Conservation (phyloP, 2,113 vertebrate species). For the Vulpes vulpes region DNA sequence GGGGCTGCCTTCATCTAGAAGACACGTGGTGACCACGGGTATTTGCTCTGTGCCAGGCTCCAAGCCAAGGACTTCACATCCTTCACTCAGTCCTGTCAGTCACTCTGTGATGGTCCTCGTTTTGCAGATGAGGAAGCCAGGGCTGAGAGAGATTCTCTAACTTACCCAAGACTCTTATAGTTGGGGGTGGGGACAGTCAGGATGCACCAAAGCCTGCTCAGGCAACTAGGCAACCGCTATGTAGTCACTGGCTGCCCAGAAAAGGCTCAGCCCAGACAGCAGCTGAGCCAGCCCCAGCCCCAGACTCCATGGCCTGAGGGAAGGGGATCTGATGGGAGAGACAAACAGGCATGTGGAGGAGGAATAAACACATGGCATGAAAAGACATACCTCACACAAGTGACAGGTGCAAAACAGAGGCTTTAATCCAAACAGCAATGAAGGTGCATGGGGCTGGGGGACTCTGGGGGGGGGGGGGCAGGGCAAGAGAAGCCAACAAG, state of each 20-base stretch:
- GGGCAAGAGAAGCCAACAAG: background rate
- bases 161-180: background rate
- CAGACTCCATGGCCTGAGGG: background rate
- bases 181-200: too few relatives aligned
- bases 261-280: background rate
- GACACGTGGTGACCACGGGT: rapidly evolving
- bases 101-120: background rate
- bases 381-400: slow-evolving; percentile 52
- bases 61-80: background rate
- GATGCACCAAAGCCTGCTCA: background rate
- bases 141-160: background rate
- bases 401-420: slow-evolving; percentile 79
- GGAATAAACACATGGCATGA: background rate
- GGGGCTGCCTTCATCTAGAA: background rate
- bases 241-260: background rate
- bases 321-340: background rate
- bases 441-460: slow-evolving; percentile 18
- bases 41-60: background rate
- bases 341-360: background rate
- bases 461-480: too few relatives aligned
- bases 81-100: background rate
- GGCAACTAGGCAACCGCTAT: rapidly evolving
- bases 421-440: slow-evolving; percentile 79
- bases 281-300: background rate
- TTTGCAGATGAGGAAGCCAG: background rate